Base-by-base conservation (phyloP, 2,888 invertebrate species). In the Epinotia demarniana region DNA sequence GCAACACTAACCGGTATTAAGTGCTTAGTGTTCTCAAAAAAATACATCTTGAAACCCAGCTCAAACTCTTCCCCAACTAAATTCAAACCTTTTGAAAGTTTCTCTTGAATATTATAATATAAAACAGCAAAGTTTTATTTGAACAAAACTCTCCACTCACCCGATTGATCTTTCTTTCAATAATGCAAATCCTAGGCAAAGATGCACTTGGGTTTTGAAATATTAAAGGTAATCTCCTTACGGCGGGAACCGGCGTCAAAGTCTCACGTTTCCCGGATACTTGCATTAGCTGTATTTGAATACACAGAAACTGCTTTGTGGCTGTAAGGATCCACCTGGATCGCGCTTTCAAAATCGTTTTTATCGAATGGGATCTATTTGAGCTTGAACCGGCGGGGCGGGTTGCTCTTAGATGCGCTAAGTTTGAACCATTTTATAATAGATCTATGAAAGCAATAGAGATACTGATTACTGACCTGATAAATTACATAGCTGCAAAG, bases 211-310 rank as follows among this genome's bases (percentile, higher is more conserved):
- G 78, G 79, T 81, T 79, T 79, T 89, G 84, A 89, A 89, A 89
- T 90, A 87, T 90, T 86, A 86, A 88, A 87, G 82, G 81, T 86
- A 87, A 89, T 87, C 87, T 80, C 78, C 83, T 85, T 87, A 86
- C 81, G 82, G 82, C 79, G 82, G 81, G 72, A 77, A 78, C 73
- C 69, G 55, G 63, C 79, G 76, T 79, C 78, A 78, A 78, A 79
- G 79, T 80, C 79, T 78, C 76, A 77, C 77, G 77, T 73, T 77
- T 58, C 63, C 57, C 58, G 58, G 63, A 58, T 73, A 66, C 70
- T 72, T 68, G 79, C 76, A 78, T 85, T 82, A 83, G 79, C 73
- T 46, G 79, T 79, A 81, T 84, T 80, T 81, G 78, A 83, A 83
- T 82, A 81, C 71, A 64, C 13, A 39, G 57, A 63, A 58, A 64